Evolutionary conservation across 1,140 invertebrate species (phyloP).

Genomic region (Bicyclus anynana): DNA sequence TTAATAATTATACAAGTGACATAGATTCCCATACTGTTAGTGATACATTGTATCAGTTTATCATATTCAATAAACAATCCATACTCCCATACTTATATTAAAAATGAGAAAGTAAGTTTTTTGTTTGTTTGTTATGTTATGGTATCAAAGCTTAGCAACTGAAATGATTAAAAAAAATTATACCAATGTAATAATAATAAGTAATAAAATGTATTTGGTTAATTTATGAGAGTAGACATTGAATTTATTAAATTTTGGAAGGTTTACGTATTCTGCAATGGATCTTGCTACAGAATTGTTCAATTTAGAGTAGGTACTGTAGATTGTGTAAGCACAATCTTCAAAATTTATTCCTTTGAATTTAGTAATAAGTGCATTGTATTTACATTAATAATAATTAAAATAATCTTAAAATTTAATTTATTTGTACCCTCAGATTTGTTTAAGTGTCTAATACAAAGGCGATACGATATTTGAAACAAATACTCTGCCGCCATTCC

Average conservation of each 20-base stretch:
- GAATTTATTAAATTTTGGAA: background rate
- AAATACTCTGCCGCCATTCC: background rate
- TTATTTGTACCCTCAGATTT: conserved; percentile 12
- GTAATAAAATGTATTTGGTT: background rate
- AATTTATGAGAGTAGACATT: background rate
- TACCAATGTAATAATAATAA: no score
- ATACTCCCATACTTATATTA: no score
- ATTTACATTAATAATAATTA: conserved; percentile 37
- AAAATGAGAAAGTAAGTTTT: no score
- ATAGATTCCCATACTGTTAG: no score
- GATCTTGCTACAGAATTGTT: conserved; percentile 26
- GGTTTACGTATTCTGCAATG: no score
- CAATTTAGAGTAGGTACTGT: background rate
- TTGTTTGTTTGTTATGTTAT: no score
- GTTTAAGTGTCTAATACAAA: background rate
- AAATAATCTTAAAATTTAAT: conserved; percentile 21
- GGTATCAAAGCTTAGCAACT: no score
- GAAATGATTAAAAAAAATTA: no score
- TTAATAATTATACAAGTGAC: no score
- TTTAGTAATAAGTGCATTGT: conserved; percentile 45
- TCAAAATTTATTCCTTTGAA: conserved; percentile 30
- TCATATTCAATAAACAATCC: no score
- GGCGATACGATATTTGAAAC: background rate
- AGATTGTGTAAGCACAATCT: background rate
- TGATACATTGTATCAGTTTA: no score